Evolutionary conservation across 2,888 invertebrate species (phyloP).

Genomic region (Auanema freiburgensis): DNA sequence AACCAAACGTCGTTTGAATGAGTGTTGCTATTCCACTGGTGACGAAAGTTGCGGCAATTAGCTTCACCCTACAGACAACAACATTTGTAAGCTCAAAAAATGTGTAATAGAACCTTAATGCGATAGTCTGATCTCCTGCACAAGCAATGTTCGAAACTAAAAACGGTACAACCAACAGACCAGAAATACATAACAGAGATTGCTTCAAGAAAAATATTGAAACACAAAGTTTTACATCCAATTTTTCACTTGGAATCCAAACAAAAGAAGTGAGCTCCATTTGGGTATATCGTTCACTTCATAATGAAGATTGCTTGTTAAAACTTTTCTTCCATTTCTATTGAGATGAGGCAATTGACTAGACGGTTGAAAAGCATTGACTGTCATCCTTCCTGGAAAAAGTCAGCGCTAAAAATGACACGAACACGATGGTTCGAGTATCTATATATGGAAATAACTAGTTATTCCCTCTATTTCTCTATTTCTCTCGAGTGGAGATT

Average conservation of each 20-base stretch:
- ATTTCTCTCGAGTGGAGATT: too few species aligned
- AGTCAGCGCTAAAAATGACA: too few species aligned
- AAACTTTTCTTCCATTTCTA: too few species aligned
- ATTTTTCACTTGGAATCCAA: constrained; percentile 14
- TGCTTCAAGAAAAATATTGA: constrained; percentile 35
- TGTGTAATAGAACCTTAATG: constrained; percentile 20
- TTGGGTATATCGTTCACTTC: constrained; percentile 13
- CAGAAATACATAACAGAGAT: constrained; percentile 56
- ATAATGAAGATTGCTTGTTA: constrained; percentile 8
- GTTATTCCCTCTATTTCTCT: too few species aligned
- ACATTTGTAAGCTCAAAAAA: background rate
- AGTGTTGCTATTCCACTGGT: constrained; percentile 55
- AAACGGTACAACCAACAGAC: constrained; percentile 53
- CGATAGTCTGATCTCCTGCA: constrained; percentile 46
- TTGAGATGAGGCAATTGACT: too few species aligned
- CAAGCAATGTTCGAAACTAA: constrained; percentile 50
- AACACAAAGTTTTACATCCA: background rate
- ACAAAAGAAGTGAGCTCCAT: constrained; percentile 13
- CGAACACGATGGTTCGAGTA: too few species aligned
- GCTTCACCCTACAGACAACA: constrained; percentile 30
- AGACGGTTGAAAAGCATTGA: too few species aligned
- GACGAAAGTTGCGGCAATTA: constrained; percentile 58
- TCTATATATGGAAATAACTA: too few species aligned
- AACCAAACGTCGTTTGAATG: constrained; percentile 54
- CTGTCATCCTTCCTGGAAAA: too few species aligned